phyloP scores from a whole-genome alignment of 2,113 vertebrate species.

The Coturnix japonica region DNA sequence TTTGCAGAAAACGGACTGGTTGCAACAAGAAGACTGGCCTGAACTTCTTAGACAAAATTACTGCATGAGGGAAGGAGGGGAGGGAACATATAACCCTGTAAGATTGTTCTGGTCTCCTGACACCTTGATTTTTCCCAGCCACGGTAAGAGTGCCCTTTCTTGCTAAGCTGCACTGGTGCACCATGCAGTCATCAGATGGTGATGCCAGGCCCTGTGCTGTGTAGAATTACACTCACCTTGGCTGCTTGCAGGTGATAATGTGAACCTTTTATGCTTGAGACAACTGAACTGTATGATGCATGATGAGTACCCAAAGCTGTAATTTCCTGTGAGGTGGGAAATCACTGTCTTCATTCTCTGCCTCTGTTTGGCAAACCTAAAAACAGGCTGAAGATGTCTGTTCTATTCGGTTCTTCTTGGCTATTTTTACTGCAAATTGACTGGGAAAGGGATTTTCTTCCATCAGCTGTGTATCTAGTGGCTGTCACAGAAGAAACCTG shows the following conservation, averaged over 20 bases:
- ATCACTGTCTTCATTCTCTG: neutral
- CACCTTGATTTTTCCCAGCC: neutral
- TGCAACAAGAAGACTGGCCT: neutral
- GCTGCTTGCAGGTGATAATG: neutral
- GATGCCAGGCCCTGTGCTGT: neutral
- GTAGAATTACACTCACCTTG: neutral
- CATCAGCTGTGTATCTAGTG: neutral
- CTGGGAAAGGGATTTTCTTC: neutral
- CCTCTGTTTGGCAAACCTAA: neutral
- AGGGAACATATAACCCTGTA: accelerated
- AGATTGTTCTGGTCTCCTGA: neutral
- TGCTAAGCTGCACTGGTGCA: neutral
- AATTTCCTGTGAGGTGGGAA: neutral
- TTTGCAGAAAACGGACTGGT: neutral
- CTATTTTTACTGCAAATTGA: neutral
- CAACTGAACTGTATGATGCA: neutral
- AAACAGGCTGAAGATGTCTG: neutral
- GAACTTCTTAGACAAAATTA: neutral
- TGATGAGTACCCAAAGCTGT: neutral
- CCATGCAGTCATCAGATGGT: accelerated
- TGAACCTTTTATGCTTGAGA: neutral
- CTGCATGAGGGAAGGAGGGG: accelerated
- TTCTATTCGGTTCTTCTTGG: neutral
- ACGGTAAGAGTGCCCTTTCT: neutral
- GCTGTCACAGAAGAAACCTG: neutral